Evolutionary conservation across 2,888 invertebrate species (phyloP), one percentile per base, ranked within the genome.

Genomic region (Julus scandinavius): DNA sequence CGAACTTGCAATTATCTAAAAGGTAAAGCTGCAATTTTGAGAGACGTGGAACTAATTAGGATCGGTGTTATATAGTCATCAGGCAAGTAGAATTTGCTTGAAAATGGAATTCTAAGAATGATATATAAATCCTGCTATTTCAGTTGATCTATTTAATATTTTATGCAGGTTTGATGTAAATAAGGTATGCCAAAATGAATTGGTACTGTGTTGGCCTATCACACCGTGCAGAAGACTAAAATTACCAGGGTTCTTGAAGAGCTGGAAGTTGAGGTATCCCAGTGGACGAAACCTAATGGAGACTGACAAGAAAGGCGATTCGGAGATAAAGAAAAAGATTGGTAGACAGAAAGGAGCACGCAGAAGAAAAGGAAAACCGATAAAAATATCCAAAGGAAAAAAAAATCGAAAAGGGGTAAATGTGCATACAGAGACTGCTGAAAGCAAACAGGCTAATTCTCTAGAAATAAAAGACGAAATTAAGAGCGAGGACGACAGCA

Each of bases 291-390:
- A 72, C 29, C 72, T 11, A 3, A 72, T 72, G 72, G 72, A 72
- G 11, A 29, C n/a, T 20, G 72, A 72, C 72, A 72, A 72, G 29
- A 11, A 9, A 20, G 72, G 72, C 20, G 72, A 72, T 20, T 29
- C 2, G 2, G 72, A 72, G 72, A n/a, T 6, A 5, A 72, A 72
- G 72, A 72, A 72, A 29, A 72, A n/a, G 72, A 29, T 29, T 72
- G 72, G 29, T 7, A 5, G 29, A 9, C 72, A 72, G 72, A 85
- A 85, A 41, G 85, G 85, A 7, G 85, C 85, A 85, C 41, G 49
- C 17, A 85, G 41, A 85, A 85, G 85, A 85, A 85, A 85, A 85
- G 85, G 85, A 85, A 85, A 85, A 49, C 85, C 85, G 5, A 85
- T 85, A 9, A 85, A 85, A 85, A 41, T 85, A 15, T 49, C 85